A percentile compares a stretch with the other conserved stretches of the same genome.
Evolutionary conservation across 2,797 vertebrate genomes (phyloP).

Genomic region (Lepus oiostolus): DNA sequence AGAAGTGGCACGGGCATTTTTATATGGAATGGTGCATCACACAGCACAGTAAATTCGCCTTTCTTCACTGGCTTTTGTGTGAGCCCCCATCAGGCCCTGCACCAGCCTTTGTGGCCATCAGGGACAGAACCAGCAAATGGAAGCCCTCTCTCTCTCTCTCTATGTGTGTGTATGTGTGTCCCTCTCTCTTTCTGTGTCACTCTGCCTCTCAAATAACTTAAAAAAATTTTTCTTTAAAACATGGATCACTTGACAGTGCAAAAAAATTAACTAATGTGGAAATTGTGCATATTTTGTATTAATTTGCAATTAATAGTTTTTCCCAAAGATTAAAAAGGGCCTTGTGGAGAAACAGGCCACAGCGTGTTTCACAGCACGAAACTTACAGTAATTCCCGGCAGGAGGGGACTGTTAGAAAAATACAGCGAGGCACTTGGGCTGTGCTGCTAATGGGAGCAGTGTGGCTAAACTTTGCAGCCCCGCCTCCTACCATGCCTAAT

Average conservation of each 20-base stretch:
- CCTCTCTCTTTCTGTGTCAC: no score
- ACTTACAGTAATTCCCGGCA: conserved; percentile 63
- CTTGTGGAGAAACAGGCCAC: conserved; percentile 49
- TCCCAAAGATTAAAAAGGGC: conserved; percentile 52
- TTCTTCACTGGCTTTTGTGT: not conserved
- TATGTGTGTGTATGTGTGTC: no score
- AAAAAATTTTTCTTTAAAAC: not conserved
- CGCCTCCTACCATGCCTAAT: not conserved
- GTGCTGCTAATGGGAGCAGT: not conserved
- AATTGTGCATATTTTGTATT: conserved; percentile 35
- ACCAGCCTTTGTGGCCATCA: not conserved
- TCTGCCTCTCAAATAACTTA: no score
- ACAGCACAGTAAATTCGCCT: not conserved
- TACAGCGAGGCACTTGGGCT: conserved; percentile 37
- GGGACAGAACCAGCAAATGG: no score
- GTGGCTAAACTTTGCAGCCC: not conserved
- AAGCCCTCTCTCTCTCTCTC: no score
- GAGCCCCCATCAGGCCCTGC: not conserved
- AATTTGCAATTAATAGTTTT: conserved; percentile 39
- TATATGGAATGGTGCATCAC: not conserved
- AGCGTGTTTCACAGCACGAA: conserved; percentile 36
- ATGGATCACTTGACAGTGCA: no score
- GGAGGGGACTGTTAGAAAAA: conserved; percentile 59
- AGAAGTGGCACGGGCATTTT: conserved; percentile 16
- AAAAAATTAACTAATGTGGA: not conserved